These are phyloP conservation scores for Lysandra bellargus DNA, from an alignment of 2,888 invertebrate genomes.

Conservation along the genomic window DNA sequence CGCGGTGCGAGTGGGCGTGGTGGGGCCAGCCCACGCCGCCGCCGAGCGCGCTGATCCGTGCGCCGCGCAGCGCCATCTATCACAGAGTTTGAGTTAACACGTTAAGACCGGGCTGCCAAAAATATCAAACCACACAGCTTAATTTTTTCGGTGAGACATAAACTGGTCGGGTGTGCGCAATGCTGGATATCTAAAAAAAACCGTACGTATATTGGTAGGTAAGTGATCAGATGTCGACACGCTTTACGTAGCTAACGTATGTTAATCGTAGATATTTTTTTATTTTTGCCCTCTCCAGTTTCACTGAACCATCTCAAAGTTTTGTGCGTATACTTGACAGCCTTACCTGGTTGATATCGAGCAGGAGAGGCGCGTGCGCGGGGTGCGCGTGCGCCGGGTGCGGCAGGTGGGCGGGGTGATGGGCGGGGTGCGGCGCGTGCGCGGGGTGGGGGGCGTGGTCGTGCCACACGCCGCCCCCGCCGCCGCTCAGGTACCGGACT, in stretches of 20 bases:
- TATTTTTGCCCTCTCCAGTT: too few relatives aligned
- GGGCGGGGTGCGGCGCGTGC: conserved; percentile 38
- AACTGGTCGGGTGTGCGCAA: too few relatives aligned
- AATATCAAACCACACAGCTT: too few relatives aligned
- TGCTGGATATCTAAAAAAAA: too few relatives aligned
- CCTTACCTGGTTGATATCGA: conserved; percentile 69
- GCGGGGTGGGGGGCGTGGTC: conserved; percentile 41
- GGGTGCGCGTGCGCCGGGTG: conserved; percentile 44
- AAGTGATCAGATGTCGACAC: too few relatives aligned
- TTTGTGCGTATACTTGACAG: too few relatives aligned
- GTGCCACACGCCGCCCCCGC: conserved; percentile 52
- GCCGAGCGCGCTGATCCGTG: conserved; percentile 62
- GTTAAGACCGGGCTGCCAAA: too few relatives aligned
- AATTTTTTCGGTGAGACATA: too few relatives aligned
- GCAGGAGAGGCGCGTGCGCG: conserved; percentile 63
- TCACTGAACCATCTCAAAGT: too few relatives aligned
- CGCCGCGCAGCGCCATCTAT: conserved; percentile 70
- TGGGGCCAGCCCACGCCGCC: conserved; percentile 64
- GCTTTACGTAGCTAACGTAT: too few relatives aligned
- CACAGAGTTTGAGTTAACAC: neutral
- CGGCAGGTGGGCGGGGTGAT: conserved; percentile 40
- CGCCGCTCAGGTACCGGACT: conserved; percentile 65
- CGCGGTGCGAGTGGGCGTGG: conserved; percentile 47
- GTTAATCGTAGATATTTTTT: too few relatives aligned
- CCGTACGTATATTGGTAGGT: too few relatives aligned